Evolutionary conservation across 2,113 vertebrate genomes (phyloP).

Genomic region (Labrus mixtus): DNA sequence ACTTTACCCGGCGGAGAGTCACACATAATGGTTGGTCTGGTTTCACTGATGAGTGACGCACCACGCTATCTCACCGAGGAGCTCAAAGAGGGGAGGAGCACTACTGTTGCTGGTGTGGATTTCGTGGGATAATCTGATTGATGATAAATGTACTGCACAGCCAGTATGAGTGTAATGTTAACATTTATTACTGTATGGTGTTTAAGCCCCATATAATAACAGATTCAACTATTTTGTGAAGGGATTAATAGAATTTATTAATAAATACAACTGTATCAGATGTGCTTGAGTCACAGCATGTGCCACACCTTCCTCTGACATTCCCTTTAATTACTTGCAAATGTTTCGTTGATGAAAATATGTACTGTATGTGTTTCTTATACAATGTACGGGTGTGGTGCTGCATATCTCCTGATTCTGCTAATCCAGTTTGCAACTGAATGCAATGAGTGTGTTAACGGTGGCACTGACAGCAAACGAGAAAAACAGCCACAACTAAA

Average conservation of each 20-base stretch:
- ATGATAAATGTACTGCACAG: constrained; percentile 24
- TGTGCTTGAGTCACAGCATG: neutral
- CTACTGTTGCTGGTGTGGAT: constrained; percentile 17
- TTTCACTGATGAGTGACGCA: constrained; percentile 33
- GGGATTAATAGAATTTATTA: neutral
- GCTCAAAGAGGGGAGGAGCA: constrained; percentile 16
- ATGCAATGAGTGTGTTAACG: constrained; percentile 19
- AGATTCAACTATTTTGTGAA: neutral
- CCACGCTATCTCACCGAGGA: constrained; percentile 15
- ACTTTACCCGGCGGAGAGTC: constrained; percentile 17
- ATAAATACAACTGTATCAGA: neutral
- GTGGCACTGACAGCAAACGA: constrained; percentile 30
- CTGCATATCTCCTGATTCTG: constrained; percentile 51
- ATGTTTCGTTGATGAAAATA: constrained; percentile 22
- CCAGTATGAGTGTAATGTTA: neutral
- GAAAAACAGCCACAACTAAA: constrained; percentile 52
- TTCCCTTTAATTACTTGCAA: constrained; percentile 29
- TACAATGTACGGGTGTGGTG: constrained; percentile 63
- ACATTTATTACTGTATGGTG: neutral
- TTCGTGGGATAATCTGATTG: constrained; percentile 26
- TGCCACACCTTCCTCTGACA: constrained; percentile 27
- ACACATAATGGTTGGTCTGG: constrained; percentile 38
- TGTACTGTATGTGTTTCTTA: constrained; percentile 5
- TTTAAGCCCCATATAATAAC: constrained; percentile 7
- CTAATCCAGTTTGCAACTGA: constrained; percentile 57